Base-by-base conservation (phyloP, 2,888 invertebrate genomes). In the Eupithecia subumbrata region DNA sequence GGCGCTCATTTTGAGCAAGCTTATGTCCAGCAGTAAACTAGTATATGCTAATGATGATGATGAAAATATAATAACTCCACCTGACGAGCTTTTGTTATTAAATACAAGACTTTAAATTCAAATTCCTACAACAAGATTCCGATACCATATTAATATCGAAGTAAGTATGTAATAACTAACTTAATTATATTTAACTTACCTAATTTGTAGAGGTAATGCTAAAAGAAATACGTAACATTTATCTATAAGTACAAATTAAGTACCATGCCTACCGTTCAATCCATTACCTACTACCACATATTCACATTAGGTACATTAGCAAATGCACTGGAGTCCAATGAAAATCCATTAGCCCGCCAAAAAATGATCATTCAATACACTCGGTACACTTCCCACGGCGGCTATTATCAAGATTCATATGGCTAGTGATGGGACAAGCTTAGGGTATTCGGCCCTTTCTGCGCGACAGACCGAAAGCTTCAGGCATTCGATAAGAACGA, bases 341-440 rank as follows among this genome's bases (percentile, higher is more conserved):
- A 88, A 90, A 87, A 90, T 86, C 89, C 88, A 91, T 90, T 91
- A 91, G 84, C 82, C 82, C 84, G 78, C 82, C 83, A 84, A 85
- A 88, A 86, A 88, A 87, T 89, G 87, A 88, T 87, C 86, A 87
- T 91, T 91, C 88, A 89, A 90, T 91, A 88, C 90, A 91, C 82
- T 86, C 81, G 89, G 88, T 86, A 86, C 84, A 87, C 83, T 91
- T 91, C 91, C 90, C 91, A 91, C 90, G 91, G 78, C 81, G 79
- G 84, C 83, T 84, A 88, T 89, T 90, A 90, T 88, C 85, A 86
- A 87, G 84, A 86, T 82, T 82, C 81, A 82, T 82, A 72, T 69
- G n/a, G 7, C 43, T 68, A 68, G 68, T 68, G 68, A 68, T 68
- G 68, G 43, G 43, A 25, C 5, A 43, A 68, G 9, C 9, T 64